These are phyloP conservation scores for Pachypanchax playfairii DNA, from an alignment of 2,113 vertebrate genomes.

Conservation along the genomic window DNA sequence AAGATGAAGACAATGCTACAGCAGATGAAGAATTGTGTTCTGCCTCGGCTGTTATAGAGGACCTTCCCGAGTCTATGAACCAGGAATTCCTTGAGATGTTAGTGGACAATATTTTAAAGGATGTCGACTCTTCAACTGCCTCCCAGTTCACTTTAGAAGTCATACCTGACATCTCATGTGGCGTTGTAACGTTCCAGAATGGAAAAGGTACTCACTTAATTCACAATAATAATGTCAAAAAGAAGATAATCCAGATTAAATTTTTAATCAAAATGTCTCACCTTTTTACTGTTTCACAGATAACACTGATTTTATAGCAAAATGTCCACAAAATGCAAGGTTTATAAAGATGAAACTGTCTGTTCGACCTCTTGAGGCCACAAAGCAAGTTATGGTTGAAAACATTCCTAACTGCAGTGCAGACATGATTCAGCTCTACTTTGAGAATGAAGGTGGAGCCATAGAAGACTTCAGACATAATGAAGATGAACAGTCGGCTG, in stretches of 20 bases:
- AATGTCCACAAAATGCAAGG: constrained; percentile 59
- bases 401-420: constrained; percentile 62
- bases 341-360: constrained; percentile 72
- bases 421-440: constrained; percentile 78
- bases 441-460: constrained; percentile 80
- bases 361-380: constrained; percentile 78
- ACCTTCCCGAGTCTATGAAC: constrained; percentile 61
- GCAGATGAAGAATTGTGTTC: constrained; percentile 20
- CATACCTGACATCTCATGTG: constrained; percentile 73
- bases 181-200: constrained; percentile 81
- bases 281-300: constrained; percentile 66
- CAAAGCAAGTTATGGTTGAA: constrained; percentile 80
- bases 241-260: background rate
- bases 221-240: background rate
- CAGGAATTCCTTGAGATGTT: constrained; percentile 76
- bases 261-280: background rate
- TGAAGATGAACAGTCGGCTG: constrained; percentile 77
- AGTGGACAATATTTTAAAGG: constrained; percentile 81
- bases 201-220: constrained; percentile 70
- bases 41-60: constrained; percentile 76
- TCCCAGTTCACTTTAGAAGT: constrained; percentile 80
- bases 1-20: background rate
- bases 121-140: constrained; percentile 49
- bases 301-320: constrained; percentile 67
- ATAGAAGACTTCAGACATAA: constrained; percentile 59